These are phyloP conservation scores for Chelon auratus DNA, from an alignment of 2,797 vertebrate species.

Conservation along the genomic window DNA sequence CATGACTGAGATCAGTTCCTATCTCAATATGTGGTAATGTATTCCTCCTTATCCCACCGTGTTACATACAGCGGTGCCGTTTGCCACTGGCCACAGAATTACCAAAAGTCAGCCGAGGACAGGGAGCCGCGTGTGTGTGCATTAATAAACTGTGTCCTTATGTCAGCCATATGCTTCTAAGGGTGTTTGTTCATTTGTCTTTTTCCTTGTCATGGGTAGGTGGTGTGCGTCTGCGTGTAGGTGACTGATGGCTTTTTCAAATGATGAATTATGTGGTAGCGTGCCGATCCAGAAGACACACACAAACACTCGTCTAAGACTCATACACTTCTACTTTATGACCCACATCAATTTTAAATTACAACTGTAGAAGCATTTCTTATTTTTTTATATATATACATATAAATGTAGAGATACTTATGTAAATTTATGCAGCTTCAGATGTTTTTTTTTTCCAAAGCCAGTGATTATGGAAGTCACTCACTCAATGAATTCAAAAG, in stretches of 20 bases:
- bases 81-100: constrained; percentile 28
- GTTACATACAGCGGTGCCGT: constrained; percentile 7
- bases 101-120: constrained; percentile 36
- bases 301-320: neutral
- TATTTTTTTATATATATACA: constrained; percentile 1
- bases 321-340: constrained; percentile 6
- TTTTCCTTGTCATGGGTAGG: constrained; percentile 5
- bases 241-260: constrained; percentile 17
- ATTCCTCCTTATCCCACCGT: constrained; percentile 29
- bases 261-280: constrained; percentile 8
- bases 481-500: constrained; percentile 26
- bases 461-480: constrained; percentile 18
- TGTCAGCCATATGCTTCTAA: constrained; percentile 25
- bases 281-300: neutral
- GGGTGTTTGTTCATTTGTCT: constrained; percentile 22
- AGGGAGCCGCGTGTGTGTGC: constrained; percentile 21
- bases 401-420: constrained; percentile 8
- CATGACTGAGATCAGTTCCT: constrained; percentile 34
- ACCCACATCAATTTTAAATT: constrained; percentile 20
- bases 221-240: constrained; percentile 1
- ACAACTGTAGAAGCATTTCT: constrained; percentile 12
- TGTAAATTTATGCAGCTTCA: constrained; percentile 48
- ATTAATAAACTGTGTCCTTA: constrained; percentile 32
- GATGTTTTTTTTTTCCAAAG: constrained; percentile 38
- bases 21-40: constrained; percentile 22